phyloP scores from a whole-genome alignment of 2,888 invertebrate genomes.

The Tiphia femorata region DNA sequence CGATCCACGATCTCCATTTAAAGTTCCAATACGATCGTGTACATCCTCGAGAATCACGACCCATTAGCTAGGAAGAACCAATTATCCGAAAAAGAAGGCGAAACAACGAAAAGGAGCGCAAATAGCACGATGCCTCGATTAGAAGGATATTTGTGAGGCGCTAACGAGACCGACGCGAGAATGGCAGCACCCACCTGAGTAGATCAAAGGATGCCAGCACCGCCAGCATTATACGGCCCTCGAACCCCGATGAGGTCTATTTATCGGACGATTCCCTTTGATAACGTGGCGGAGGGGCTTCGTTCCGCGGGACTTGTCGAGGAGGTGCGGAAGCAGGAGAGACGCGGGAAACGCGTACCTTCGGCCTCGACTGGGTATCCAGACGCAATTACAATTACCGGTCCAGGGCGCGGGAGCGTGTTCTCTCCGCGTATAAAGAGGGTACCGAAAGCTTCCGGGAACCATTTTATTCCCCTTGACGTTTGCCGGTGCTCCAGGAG shows the following conservation, averaged over 20 bases:
- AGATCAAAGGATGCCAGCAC: slow-evolving; percentile 17
- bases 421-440: background rate
- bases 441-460: background rate
- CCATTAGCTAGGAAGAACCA: too few relatives aligned
- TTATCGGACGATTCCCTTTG: slow-evolving; percentile 19
- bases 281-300: slow-evolving; percentile 2
- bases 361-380: too few relatives aligned
- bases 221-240: slow-evolving; percentile 11
- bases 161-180: background rate
- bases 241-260: slow-evolving; percentile 17
- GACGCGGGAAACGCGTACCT: too few relatives aligned
- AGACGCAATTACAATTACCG: slow-evolving; percentile 16
- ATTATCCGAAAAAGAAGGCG: too few relatives aligned
- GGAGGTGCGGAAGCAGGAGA: too few relatives aligned
- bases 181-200: background rate
- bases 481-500: too few relatives aligned
- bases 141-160: too few relatives aligned
- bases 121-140: too few relatives aligned
- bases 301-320: background rate
- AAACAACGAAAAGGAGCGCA: too few relatives aligned
- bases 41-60: too few relatives aligned
- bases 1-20: too few relatives aligned
- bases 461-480: background rate
- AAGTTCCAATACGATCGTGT: too few relatives aligned
- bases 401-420: background rate